phyloP scores from a whole-genome alignment of 2,888 invertebrate species.

The Cheilosia variabilis region DNA sequence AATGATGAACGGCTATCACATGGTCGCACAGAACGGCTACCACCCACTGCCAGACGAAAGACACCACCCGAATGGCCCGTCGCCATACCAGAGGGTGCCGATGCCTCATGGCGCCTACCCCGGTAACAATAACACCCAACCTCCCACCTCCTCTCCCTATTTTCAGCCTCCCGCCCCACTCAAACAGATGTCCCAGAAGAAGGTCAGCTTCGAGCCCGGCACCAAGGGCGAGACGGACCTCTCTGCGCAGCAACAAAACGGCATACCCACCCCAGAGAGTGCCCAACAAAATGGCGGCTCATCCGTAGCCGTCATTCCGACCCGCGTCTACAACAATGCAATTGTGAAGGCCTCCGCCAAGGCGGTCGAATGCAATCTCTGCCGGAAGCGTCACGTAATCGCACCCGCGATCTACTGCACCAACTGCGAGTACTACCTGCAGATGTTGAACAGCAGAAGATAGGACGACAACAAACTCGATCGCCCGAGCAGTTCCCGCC shows the following conservation, averaged over 20 bases:
- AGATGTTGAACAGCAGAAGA: slow-evolving; percentile 84
- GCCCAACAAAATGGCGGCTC: slow-evolving; percentile 75
- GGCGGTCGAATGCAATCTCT: slow-evolving; percentile 92
- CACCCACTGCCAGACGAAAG: slow-evolving; percentile 73
- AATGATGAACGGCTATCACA: slow-evolving; percentile 66
- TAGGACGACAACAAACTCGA: slow-evolving; percentile 74
- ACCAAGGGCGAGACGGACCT: slow-evolving; percentile 87
- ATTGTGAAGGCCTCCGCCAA: slow-evolving; percentile 84
- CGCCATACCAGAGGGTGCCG: slow-evolving; percentile 87
- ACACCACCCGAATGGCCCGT: slow-evolving; percentile 76
- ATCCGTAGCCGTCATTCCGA: slow-evolving; percentile 82
- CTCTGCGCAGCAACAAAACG: slow-evolving; percentile 73
- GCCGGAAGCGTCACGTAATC: slow-evolving; percentile 92
- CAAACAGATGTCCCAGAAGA: slow-evolving; percentile 87
- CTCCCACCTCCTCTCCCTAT: slow-evolving; percentile 77
- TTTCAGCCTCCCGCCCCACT: slow-evolving; percentile 84
- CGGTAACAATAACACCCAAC: slow-evolving; percentile 85
- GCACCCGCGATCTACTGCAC: slow-evolving; percentile 93
- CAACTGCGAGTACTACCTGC: slow-evolving; percentile 97
- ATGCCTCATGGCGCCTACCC: slow-evolving; percentile 86
- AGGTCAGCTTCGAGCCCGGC: slow-evolving; percentile 90
- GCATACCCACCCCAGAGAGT: slow-evolving; percentile 76
- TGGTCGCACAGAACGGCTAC: slow-evolving; percentile 69
- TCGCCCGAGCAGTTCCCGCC: slow-evolving; percentile 34
- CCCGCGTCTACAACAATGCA: slow-evolving; percentile 84